A percentile compares a stretch with the other conserved stretches of the same genome.
phyloP scores from a whole-genome alignment of 2,113 vertebrate genomes.

The Speoplatyrhinus poulsoni region DNA sequence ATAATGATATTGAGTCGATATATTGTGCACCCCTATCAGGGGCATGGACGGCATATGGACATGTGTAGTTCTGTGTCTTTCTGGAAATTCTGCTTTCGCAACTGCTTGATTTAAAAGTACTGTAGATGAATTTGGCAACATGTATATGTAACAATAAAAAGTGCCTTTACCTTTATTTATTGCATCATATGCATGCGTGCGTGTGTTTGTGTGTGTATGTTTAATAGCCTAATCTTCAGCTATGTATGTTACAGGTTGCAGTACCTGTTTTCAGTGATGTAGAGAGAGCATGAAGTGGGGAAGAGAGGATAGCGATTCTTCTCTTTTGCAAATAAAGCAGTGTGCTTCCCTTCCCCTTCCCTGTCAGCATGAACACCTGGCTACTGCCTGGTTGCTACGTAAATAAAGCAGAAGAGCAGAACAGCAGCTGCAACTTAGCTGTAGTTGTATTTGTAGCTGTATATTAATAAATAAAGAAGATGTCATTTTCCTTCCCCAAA shows the following conservation, averaged over 20 bases:
- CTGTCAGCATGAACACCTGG: constrained; percentile 66
- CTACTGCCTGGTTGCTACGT: constrained; percentile 47
- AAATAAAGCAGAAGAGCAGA: constrained; percentile 18
- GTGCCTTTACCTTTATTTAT: too few relatives aligned
- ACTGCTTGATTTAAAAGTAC: too few relatives aligned
- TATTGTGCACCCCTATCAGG: too few relatives aligned
- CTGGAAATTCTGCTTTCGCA: too few relatives aligned
- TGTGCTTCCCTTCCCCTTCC: constrained; percentile 42
- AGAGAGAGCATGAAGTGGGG: constrained; percentile 48
- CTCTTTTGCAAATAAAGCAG: constrained; percentile 30
- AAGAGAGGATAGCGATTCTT: constrained; percentile 54
- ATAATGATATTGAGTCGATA: too few relatives aligned
- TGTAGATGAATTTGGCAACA: too few relatives aligned
- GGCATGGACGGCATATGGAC: too few relatives aligned
- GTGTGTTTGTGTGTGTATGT: not conserved
- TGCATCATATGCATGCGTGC: too few relatives aligned
- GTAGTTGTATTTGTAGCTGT: constrained; percentile 41
- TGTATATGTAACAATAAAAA: too few relatives aligned
- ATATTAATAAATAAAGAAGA: constrained; percentile 56
- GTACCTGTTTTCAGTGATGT: constrained; percentile 44
- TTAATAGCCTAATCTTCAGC: constrained; percentile 7
- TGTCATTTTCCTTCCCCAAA: constrained; percentile 36
- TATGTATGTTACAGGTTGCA: constrained; percentile 32
- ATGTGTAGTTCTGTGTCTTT: too few relatives aligned
- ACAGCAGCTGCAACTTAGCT: constrained; percentile 43